Conservation (phyloP, 2,797 vertebrate genomes). For the Mustela erminea region DNA sequence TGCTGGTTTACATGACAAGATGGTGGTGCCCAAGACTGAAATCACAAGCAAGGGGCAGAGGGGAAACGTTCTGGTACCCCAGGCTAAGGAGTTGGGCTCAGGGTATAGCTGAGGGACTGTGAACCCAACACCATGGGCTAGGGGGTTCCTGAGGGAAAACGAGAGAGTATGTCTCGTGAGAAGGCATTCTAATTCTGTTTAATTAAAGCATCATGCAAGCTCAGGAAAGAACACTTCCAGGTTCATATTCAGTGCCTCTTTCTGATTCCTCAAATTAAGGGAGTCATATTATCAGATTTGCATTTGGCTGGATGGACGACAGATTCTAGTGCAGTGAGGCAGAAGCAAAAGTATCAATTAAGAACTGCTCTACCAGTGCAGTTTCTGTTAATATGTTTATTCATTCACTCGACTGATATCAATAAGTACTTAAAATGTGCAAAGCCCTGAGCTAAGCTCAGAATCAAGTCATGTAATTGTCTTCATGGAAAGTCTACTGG, state of each 20-base stretch:
- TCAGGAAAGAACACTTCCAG: background rate
- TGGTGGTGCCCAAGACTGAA: background rate
- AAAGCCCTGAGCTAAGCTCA: background rate
- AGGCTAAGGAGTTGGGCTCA: background rate
- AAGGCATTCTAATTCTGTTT: background rate
- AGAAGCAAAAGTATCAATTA: background rate
- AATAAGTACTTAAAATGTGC: background rate
- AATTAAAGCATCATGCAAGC: background rate
- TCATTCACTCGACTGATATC: background rate
- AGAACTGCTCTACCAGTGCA: background rate
- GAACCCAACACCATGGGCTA: background rate
- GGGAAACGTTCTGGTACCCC: fast-evolving
- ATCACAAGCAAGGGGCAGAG: background rate
- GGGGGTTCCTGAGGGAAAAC: background rate
- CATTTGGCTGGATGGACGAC: conserved; percentile 2
- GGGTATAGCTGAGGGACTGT: background rate
- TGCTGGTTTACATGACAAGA: background rate
- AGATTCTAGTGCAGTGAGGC: background rate
- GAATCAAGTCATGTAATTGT: background rate
- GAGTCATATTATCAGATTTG: background rate
- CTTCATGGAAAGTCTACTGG: background rate
- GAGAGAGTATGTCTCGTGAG: background rate
- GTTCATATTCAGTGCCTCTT: background rate
- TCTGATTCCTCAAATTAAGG: background rate
- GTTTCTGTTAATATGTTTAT: background rate